These are phyloP conservation scores for Grapholita molesta DNA, from an alignment of 1,140 invertebrate genomes.

Conservation along the genomic window DNA sequence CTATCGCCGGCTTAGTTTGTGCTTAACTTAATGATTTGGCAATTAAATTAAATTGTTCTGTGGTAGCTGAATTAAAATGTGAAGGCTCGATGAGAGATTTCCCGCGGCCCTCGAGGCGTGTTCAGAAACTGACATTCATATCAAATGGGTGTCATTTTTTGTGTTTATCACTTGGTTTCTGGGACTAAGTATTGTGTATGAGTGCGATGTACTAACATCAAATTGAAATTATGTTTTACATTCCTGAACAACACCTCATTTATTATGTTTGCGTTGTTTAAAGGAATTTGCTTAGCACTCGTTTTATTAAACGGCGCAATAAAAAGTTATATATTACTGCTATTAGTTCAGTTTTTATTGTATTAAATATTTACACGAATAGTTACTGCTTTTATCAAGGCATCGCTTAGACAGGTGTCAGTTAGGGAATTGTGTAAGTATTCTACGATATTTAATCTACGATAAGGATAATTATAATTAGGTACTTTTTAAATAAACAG, in stretches of 20 bases:
- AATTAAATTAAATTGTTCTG: constrained; percentile 77
- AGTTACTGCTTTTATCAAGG: background rate
- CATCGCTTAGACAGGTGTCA: background rate
- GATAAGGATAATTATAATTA: too few relatives aligned
- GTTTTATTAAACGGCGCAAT: constrained; percentile 7
- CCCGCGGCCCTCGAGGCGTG: constrained; percentile 27
- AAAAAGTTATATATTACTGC: constrained; percentile 9
- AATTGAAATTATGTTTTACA: background rate
- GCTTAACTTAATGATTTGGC: constrained; percentile 77
- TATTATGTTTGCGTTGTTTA: constrained; percentile 39
- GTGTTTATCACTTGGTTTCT: background rate
- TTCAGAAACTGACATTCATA: constrained; percentile 18
- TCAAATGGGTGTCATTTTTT: background rate
- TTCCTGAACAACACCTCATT: constrained; percentile 37
- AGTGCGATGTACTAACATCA: background rate
- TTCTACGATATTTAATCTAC: background rate
- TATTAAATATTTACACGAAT: constrained; percentile 10
- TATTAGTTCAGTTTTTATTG: background rate
- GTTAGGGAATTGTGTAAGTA: background rate
- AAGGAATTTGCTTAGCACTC: constrained; percentile 28
- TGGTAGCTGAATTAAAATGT: constrained; percentile 74
- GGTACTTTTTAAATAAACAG: too few relatives aligned
- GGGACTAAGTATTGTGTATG: background rate
- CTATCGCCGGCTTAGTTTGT: constrained; percentile 70
- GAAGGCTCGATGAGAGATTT: constrained; percentile 55